A percentile compares a stretch with the other conserved stretches of the same genome.
These are phyloP conservation scores for Liolophura sinensis DNA, from an alignment of 1,140 invertebrate species.

Conservation along the genomic window DNA sequence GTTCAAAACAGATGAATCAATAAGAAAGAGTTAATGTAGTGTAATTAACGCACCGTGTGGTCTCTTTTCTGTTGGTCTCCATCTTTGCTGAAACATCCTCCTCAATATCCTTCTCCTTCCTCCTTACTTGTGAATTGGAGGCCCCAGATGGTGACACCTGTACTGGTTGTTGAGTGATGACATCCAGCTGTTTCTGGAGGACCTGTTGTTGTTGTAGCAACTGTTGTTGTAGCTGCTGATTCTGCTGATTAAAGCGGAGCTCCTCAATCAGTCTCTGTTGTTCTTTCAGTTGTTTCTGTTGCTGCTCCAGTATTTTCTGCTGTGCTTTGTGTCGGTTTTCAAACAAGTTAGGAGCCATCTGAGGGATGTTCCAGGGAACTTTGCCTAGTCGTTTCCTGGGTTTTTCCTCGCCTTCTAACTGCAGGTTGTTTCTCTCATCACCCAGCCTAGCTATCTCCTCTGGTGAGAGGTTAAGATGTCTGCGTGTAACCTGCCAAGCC, in stretches of 20 bases:
- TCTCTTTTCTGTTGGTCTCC: too few species aligned
- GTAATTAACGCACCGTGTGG: too few species aligned
- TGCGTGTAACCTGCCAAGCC: constrained; percentile 49
- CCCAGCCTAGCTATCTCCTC: constrained; percentile 36
- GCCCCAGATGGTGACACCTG: too few species aligned
- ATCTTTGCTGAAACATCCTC: too few species aligned
- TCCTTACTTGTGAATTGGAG: too few species aligned
- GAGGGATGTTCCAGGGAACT: constrained; percentile 44
- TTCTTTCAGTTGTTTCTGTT: constrained; percentile 51
- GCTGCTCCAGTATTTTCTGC: constrained; percentile 48
- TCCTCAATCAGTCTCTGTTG: constrained; percentile 54
- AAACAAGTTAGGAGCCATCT: constrained; percentile 43
- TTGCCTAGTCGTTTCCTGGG: constrained; percentile 33
- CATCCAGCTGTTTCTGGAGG: constrained; percentile 14
- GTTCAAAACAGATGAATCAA: too few species aligned
- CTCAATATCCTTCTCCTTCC: too few species aligned
- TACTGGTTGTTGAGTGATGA: too few species aligned
- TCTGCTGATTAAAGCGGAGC: constrained; percentile 43
- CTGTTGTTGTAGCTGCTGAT: constrained; percentile 36
- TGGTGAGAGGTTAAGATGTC: constrained; percentile 43
- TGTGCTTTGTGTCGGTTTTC: constrained; percentile 54
- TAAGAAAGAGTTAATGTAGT: too few species aligned
- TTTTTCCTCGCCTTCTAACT: constrained; percentile 19
- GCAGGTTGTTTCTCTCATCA: constrained; percentile 9
- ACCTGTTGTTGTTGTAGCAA: constrained; percentile 22